A percentile compares a stretch with the other conserved stretches of the same genome.
Conservation (phyloP, 2,888 invertebrate genomes). For the Eristalinus sepulchralis region DNA sequence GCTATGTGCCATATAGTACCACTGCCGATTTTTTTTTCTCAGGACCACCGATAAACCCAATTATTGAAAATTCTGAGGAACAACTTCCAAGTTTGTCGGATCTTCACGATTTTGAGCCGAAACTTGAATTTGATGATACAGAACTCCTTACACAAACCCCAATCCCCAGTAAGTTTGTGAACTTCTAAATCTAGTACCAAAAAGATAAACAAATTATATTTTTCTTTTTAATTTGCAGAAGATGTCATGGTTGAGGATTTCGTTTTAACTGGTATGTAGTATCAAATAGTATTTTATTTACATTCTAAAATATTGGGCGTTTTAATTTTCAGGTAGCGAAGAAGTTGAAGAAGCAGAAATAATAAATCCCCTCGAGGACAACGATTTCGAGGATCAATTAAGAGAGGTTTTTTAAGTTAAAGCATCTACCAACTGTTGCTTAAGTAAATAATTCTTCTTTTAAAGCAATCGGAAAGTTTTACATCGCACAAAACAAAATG, state of each 20-base stretch:
- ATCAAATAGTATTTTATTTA: not conserved
- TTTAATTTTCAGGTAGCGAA: constrained; percentile 72
- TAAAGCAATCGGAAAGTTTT: constrained; percentile 74
- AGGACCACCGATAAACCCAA: constrained; percentile 80
- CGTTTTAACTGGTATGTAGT: constrained; percentile 77
- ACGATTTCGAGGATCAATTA: constrained; percentile 79
- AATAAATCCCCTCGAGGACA: constrained; percentile 78
- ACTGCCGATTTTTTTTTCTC: not conserved
- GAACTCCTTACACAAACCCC: constrained; percentile 88
- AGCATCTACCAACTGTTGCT: not conserved
- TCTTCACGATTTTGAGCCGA: constrained; percentile 96
- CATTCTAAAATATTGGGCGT: not conserved
- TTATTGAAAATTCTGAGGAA: constrained; percentile 85
- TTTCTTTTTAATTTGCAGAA: constrained; percentile 75
- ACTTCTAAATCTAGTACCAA: not conserved
- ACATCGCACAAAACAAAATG: constrained; percentile 77
- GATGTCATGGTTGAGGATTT: constrained; percentile 80
- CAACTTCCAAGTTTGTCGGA: constrained; percentile 93
- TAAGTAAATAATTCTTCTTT: not conserved
- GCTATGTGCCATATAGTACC: too few species aligned
- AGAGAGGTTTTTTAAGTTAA: constrained; percentile 75
- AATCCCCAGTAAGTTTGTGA: constrained; percentile 84
- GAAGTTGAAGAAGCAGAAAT: constrained; percentile 76
- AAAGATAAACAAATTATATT: not conserved
- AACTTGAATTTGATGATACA: constrained; percentile 97